Evolutionary conservation across 1,140 invertebrate genomes (phyloP).

Genomic region (Drosophila watanabei): DNA sequence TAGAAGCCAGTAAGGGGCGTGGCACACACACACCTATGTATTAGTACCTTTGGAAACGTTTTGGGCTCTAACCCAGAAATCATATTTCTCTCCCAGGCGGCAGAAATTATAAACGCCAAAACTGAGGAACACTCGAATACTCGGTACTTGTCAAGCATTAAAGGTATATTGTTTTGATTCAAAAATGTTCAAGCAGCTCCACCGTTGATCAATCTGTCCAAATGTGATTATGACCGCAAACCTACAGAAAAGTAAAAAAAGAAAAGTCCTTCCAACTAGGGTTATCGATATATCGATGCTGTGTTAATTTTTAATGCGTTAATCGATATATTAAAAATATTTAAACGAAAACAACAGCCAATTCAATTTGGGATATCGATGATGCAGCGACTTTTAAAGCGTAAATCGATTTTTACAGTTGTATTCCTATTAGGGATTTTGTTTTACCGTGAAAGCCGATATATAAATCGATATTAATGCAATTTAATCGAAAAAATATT

Average conservation of each 20-base stretch:
- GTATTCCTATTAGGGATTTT: background rate
- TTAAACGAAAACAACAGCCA: background rate
- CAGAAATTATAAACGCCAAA: constrained; percentile 7
- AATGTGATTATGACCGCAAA: background rate
- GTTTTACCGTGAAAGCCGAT: background rate
- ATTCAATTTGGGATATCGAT: background rate
- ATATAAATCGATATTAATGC: background rate
- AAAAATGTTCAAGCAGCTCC: background rate
- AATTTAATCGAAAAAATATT: no score
- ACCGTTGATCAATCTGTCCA: background rate
- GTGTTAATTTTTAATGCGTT: no score
- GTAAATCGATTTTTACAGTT: background rate
- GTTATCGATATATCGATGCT: no score
- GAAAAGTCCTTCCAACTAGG: no score
- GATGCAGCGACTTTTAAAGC: background rate
- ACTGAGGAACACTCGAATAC: background rate
- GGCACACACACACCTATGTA: background rate
- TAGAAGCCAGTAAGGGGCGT: constrained; percentile 21
- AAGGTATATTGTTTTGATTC: background rate
- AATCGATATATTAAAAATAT: no score
- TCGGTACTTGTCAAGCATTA: background rate
- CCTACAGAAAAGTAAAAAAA: background rate
- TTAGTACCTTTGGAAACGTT: background rate
- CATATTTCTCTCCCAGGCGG: constrained; percentile 27
- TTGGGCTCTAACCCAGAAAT: constrained; percentile 38